phyloP scores from a whole-genome alignment of 2,888 invertebrate species.

The Agrochola macilenta region DNA sequence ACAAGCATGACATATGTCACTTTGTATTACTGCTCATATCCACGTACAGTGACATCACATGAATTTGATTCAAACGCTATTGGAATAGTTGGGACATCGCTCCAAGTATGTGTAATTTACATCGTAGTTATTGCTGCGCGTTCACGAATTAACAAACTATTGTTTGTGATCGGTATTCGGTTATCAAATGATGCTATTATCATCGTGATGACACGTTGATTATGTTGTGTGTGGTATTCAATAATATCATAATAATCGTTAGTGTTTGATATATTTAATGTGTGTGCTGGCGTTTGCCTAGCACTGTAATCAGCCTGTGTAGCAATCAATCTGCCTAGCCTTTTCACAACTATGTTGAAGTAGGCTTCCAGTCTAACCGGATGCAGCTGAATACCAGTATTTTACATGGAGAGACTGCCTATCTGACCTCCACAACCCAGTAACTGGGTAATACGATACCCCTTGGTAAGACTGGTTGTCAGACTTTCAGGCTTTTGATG shows the following conservation, averaged over 20 bases:
- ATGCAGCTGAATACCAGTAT: no score
- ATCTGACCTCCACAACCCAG: no score
- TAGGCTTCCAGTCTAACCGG: no score
- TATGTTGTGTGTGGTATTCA: background rate
- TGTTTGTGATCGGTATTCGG: constrained; percentile 32
- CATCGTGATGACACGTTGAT: background rate
- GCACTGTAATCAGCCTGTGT: background rate
- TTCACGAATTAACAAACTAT: constrained; percentile 38
- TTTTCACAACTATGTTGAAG: no score
- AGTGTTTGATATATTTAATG: background rate
- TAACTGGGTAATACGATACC: no score
- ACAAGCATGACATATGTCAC: background rate
- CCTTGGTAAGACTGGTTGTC: no score
- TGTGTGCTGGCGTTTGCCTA: background rate
- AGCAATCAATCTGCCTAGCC: background rate
- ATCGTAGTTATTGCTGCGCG: constrained; percentile 23
- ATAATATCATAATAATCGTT: background rate
- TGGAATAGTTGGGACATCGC: constrained; percentile 51
- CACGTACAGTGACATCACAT: constrained; percentile 15
- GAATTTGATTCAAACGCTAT: constrained; percentile 48
- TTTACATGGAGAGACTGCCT: no score
- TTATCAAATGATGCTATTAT: constrained; percentile 28
- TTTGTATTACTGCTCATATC: constrained; percentile 19
- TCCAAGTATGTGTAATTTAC: constrained; percentile 42
- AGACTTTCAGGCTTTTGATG: no score